A percentile compares a stretch with the other conserved stretches of the same genome.
Conservation (phyloP, 2,888 invertebrate genomes). For the Bellardia pandia region DNA sequence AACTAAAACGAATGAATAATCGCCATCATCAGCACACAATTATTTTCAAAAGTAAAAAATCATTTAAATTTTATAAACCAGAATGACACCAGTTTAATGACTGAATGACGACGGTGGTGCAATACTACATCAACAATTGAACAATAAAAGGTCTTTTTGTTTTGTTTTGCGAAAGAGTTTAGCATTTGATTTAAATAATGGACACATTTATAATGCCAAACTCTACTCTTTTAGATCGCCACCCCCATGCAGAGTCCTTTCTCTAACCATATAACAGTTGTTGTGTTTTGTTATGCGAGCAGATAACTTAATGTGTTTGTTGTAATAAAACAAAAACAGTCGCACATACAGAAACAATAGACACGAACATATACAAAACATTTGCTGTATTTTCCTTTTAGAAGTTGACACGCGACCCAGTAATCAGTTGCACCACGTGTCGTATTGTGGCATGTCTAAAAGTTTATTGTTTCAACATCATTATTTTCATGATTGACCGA, state of each 20-base stretch:
- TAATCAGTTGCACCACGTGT: conserved; percentile 62
- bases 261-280: not conserved
- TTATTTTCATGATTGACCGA: conserved; percentile 45
- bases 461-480: conserved; percentile 48
- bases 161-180: conserved; percentile 14
- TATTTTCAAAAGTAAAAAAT: conserved; percentile 20
- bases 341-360: not conserved
- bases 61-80: conserved; percentile 25
- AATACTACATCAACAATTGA: not conserved
- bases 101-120: not conserved
- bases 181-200: conserved; percentile 44
- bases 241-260: not conserved
- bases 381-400: conserved; percentile 21
- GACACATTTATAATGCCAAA: conserved; percentile 19
- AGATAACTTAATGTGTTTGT: conserved; percentile 33
- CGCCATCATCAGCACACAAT: conserved; percentile 13
- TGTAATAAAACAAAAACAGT: not conserved
- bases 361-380: not conserved
- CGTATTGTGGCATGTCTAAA: conserved; percentile 55
- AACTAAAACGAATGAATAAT: conserved; percentile 26
- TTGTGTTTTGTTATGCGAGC: conserved; percentile 8
- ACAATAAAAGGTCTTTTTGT: not conserved
- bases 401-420: conserved; percentile 55
- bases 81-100: conserved; percentile 1
- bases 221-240: not conserved